Conservation (phyloP, 2,113 vertebrate species). For the Megaleporinus macrocephalus region DNA sequence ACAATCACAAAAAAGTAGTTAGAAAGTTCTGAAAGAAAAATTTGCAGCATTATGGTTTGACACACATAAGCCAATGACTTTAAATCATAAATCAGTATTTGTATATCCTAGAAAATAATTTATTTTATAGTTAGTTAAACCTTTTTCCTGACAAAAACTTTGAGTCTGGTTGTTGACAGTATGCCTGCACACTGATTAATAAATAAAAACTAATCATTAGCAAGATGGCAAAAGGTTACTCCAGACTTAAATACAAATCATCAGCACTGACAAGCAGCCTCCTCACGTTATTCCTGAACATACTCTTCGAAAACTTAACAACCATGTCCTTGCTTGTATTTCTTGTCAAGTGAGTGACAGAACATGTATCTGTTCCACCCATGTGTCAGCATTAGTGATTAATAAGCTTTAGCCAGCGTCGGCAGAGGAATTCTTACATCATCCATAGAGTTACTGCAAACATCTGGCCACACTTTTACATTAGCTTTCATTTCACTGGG, state of each 20-base stretch:
- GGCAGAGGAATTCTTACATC: background rate
- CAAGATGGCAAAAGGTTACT: background rate
- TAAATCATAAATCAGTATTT: too few species aligned
- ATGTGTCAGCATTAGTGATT: conserved; percentile 25
- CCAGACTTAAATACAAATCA: background rate
- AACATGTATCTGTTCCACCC: conserved; percentile 4
- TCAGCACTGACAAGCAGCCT: background rate
- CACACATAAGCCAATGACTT: too few species aligned
- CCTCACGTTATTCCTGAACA: background rate
- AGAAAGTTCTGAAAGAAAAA: too few species aligned
- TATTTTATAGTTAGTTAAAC: too few species aligned
- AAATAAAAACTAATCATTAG: background rate
- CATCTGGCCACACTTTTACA: conserved; percentile 9
- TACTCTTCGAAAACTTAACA: background rate
- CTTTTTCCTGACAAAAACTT: background rate
- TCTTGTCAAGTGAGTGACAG: conserved; percentile 27
- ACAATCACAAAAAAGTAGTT: too few species aligned
- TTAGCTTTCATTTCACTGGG: background rate
- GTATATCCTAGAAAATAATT: too few species aligned
- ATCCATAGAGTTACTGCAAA: conserved; percentile 13
- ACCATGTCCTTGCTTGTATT: conserved; percentile 12
- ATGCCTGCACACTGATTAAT: background rate
- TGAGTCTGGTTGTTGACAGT: background rate
- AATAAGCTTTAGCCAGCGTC: conserved; percentile 26
- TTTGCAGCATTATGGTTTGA: too few species aligned